Evolutionary conservation across 2,797 vertebrate genomes (phyloP).

Genomic region (Odontamblyopus lacepedii): DNA sequence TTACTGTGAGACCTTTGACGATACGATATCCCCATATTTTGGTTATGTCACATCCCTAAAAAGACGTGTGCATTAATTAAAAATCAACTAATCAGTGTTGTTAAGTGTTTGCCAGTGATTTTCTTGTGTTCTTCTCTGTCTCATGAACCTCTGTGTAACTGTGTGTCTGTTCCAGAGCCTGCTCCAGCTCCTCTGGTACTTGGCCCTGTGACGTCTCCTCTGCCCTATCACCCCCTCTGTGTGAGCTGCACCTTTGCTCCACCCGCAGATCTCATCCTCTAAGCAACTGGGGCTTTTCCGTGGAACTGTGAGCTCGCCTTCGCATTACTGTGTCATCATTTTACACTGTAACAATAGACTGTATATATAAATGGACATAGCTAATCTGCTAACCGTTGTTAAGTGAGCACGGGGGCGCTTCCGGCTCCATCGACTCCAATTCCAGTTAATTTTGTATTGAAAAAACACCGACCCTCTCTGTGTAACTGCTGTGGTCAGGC

Average conservation of each 20-base stretch:
- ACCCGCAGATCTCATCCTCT: neutral
- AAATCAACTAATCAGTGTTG: neutral
- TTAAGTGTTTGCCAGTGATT: neutral
- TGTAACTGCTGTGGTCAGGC: too few relatives aligned
- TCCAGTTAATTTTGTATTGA: too few relatives aligned
- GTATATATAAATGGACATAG: too few relatives aligned
- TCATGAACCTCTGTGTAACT: neutral
- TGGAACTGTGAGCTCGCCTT: neutral
- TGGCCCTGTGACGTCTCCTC: neutral
- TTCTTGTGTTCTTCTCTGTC: neutral
- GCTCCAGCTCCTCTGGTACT: neutral
- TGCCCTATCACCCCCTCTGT: neutral
- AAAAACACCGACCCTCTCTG: too few relatives aligned
- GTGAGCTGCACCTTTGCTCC: neutral
- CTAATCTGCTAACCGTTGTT: too few relatives aligned
- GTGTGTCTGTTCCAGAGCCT: neutral
- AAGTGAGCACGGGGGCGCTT: too few relatives aligned
- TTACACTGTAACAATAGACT: neutral
- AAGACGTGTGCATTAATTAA: neutral
- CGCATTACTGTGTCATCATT: neutral
- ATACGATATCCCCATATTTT: too few relatives aligned
- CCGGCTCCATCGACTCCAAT: too few relatives aligned
- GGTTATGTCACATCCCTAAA: too few relatives aligned
- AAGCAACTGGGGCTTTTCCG: neutral
- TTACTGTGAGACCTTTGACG: too few relatives aligned